phyloP scores from a whole-genome alignment of 2,113 vertebrate genomes.

The Phycodurus eques region DNA sequence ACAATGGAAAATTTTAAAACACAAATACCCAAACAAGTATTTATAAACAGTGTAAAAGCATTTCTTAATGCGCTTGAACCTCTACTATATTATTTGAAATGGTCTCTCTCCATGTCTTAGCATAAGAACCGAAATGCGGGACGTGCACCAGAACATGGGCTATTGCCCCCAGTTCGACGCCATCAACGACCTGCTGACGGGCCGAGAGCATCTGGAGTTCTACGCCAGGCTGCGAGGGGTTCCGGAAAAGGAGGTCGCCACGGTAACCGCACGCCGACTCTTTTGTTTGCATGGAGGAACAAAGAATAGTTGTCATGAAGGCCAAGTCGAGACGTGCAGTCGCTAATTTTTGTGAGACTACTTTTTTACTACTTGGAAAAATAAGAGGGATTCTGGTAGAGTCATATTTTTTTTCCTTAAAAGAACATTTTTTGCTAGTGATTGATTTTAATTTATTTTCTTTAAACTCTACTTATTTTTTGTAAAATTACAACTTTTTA shows the following conservation, averaged over 20 bases:
- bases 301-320: conserved; percentile 14
- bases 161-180: conserved; percentile 97
- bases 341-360: too few relatives aligned
- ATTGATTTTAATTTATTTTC: too few relatives aligned
- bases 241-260: conserved; percentile 87
- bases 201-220: conserved; percentile 89
- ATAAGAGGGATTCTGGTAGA: conserved; percentile 35
- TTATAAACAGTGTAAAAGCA: too few relatives aligned
- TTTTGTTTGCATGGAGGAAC: neutral
- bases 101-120: conserved; percentile 58
- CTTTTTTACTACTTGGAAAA: too few relatives aligned
- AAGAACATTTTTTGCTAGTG: too few relatives aligned
- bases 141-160: conserved; percentile 91
- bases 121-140: conserved; percentile 83
- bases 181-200: conserved; percentile 86
- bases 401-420: too few relatives aligned
- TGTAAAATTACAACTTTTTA: too few relatives aligned
- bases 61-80: conserved; percentile 26
- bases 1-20: too few relatives aligned
- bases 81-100: conserved; percentile 55
- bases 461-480: too few relatives aligned
- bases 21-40: too few relatives aligned
- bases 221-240: conserved; percentile 89
- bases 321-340: conserved; percentile 15
- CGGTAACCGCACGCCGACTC: conserved; percentile 70